Base-by-base conservation (phyloP, 2,888 invertebrate species). In the Caenorhabditis japonica region DNA sequence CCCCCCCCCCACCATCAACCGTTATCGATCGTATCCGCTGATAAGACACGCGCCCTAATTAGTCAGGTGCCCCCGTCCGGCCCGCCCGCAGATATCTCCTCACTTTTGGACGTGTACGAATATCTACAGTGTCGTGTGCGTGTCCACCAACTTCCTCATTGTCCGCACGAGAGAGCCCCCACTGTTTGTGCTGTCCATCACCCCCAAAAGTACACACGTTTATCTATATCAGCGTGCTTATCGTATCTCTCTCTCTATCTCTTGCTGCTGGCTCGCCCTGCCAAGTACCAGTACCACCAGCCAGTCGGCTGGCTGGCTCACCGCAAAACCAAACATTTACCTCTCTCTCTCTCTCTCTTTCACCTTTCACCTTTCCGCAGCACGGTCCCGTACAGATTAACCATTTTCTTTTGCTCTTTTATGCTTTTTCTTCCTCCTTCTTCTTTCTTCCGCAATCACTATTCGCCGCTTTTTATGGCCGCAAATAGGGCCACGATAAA, bases 331-430 rank as follows among this genome's bases (percentile, higher is more conserved):
- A 27, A 41, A 41, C 33, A 33, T n/a, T 27, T 12, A 10, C 8
- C 38, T 15, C 5, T 39, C 52, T 21, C 30, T 49, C 21, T 30
- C 38, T 56, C 33, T 43, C 33, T 43, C 23, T 56, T 27, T 55
- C 19, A 8, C 53, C 17, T 10, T 41, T 41, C 15, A 34, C 25
- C n/a, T 17, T 23, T 52, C 47, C 49, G 47, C 34, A n/a, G n/a
- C n/a, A n/a, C n/a, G n/a, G n/a, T n/a, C n/a, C 58, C 46, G 46
- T 46, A 44, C 46, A 44, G 38, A 58, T 17, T 34, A 19, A 39
- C 33, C 56, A 15, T 17, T 38, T 36, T n/a, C n/a, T n/a, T n/a
- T n/a, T n/a, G n/a, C n/a, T n/a, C n/a, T n/a, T n/a, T n/a, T n/a
- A n/a, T n/a, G n/a, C 21, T 41, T 34, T 12, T 12, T 7, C 3